These are phyloP conservation scores for Remorina albescens DNA, from an alignment of 2,797 vertebrate species.

Conservation along the genomic window DNA sequence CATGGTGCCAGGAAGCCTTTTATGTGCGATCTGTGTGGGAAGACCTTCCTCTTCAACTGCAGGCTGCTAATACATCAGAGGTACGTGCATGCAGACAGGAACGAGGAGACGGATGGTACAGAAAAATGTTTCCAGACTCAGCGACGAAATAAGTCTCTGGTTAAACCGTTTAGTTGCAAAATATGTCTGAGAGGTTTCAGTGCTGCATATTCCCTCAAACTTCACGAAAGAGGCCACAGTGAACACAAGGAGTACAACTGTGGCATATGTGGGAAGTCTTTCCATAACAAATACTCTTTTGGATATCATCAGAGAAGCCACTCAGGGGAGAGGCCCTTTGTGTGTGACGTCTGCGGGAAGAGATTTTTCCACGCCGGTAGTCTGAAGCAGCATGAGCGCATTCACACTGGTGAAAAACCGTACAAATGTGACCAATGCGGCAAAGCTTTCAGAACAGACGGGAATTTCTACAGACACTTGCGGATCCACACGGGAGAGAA, in stretches of 20 bases:
- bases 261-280: conserved; percentile 79
- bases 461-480: conserved; percentile 83
- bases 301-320: conserved; percentile 81
- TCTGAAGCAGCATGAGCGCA: conserved; percentile 80
- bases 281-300: conserved; percentile 82
- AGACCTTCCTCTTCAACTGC: conserved; percentile 83
- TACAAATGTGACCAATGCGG: conserved; percentile 83
- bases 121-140: conserved; percentile 9
- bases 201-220: conserved; percentile 69
- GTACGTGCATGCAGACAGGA: conserved; percentile 75
- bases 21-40: conserved; percentile 79
- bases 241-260: conserved; percentile 83
- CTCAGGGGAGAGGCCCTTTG: conserved; percentile 79
- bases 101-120: conserved; percentile 20
- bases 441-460: conserved; percentile 79
- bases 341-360: conserved; percentile 81
- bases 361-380: conserved; percentile 77
- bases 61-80: conserved; percentile 79
- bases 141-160: conserved; percentile 57
- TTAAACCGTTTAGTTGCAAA: conserved; percentile 76
- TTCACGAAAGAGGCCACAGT: conserved; percentile 81
- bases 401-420: conserved; percentile 84
- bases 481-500: conserved; percentile 80
- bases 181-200: conserved; percentile 78
- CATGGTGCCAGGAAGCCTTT: conserved; percentile 82